Percentiles rank a stretch among this genome's conserved stretches.
phyloP scores from a whole-genome alignment of 1,140 invertebrate genomes.

The Drosophila pectinifera region DNA sequence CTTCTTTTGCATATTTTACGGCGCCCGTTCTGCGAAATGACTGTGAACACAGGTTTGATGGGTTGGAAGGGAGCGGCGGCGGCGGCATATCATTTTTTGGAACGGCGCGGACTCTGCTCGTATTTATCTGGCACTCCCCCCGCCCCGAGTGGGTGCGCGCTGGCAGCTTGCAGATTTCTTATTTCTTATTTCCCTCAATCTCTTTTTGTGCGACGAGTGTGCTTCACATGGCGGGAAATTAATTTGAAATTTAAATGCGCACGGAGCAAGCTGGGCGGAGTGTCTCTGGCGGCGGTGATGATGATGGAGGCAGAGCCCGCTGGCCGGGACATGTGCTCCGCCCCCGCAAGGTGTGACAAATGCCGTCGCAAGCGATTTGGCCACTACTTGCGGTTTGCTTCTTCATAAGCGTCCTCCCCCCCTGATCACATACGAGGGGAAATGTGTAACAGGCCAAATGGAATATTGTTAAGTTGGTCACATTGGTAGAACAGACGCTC shows the following conservation, averaged over 20 bases:
- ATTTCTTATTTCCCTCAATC: slow-evolving; percentile 40
- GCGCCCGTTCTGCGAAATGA: slow-evolving; percentile 65
- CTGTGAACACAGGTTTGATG: slow-evolving; percentile 75
- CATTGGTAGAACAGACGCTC: no score
- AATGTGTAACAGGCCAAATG: no score
- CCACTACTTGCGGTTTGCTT: slow-evolving; percentile 28
- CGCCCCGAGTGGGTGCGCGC: slow-evolving; percentile 22
- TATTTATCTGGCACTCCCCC: slow-evolving; percentile 51
- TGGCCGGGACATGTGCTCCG: slow-evolving; percentile 31
- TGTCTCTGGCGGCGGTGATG: slow-evolving; percentile 75
- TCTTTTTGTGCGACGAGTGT: slow-evolving; percentile 39
- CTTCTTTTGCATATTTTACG: slow-evolving; percentile 81
- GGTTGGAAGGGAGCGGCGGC: slow-evolving; percentile 38
- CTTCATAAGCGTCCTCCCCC: background rate
- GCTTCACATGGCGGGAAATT: slow-evolving; percentile 74
- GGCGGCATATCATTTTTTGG: slow-evolving; percentile 69
- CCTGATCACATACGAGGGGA: slow-evolving; percentile 31
- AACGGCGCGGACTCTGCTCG: slow-evolving; percentile 43
- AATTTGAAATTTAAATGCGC: slow-evolving; percentile 84
- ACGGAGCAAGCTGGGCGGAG: slow-evolving; percentile 56
- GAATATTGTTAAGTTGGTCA: no score
- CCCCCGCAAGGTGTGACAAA: slow-evolving; percentile 44
- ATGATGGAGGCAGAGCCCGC: slow-evolving; percentile 28
- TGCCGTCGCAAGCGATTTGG: slow-evolving; percentile 10
- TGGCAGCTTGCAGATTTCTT: slow-evolving; percentile 78